Evolutionary conservation across 2,888 invertebrate species (phyloP).

Genomic region (Diarsia mendica): DNA sequence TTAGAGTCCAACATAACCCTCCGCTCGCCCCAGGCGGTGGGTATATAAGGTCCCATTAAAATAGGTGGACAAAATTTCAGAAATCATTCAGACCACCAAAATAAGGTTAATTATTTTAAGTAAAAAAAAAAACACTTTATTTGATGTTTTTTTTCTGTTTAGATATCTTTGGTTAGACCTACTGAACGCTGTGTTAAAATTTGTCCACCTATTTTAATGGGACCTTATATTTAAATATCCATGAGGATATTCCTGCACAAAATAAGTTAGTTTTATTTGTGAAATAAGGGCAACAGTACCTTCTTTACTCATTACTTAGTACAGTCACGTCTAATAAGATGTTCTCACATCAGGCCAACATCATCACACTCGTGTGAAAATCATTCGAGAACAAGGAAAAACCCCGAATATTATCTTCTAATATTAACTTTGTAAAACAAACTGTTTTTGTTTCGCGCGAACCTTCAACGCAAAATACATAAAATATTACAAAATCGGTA

Average conservation of each 20-base stretch:
- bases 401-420: neutral
- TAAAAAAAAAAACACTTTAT: no score
- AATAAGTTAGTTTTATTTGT: neutral
- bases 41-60: no score
- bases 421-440: neutral
- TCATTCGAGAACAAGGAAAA: constrained; percentile 12
- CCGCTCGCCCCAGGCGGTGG: no score
- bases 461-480: neutral
- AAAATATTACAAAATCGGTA: neutral
- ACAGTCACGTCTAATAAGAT: constrained; percentile 25
- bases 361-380: constrained; percentile 7
- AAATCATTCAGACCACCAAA: no score
- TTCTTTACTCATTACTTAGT: constrained; percentile 3
- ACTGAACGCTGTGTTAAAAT: no score
- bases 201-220: no score
- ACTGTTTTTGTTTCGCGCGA: neutral
- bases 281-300: neutral
- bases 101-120: no score
- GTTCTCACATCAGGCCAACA: constrained; percentile 8
- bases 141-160: no score
- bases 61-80: no score
- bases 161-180: no score
- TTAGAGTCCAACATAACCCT: no score
- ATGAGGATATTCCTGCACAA: neutral
- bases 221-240: no score